Evolutionary conservation across 2,113 vertebrate genomes (phyloP), one percentile per base, ranked within the genome.

Genomic region (Enhydra lutris): DNA sequence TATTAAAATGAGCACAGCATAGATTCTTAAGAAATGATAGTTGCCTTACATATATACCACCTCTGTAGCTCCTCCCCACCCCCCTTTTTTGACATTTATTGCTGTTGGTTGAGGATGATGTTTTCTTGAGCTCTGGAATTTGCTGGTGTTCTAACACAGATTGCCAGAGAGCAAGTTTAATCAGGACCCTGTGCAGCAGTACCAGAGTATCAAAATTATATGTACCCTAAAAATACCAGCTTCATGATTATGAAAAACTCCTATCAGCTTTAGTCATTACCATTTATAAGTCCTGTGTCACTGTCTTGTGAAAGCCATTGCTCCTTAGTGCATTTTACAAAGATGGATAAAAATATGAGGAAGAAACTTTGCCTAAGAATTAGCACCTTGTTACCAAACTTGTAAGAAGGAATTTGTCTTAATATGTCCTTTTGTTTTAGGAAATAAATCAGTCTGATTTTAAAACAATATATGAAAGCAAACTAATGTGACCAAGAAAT

Each of bases 401-500:
- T 59, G 8, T 39, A 67, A 93, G 90, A 71, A 65, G 80, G 39
- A 81, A 89, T 74, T 83, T 84, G 61, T 91, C 94, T 91, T 95
- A 73, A 82, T 61, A 83, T 92, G 50, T 45, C 18, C 88, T 57
- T 85, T 82, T 88, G n/a, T 86, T 71, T 79, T 94, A 89, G 31
- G n/a, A 94, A 81, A 63, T 39, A 90, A 52, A 95, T 88, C 59
- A 45, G 21, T 67, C n/a, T 84, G 47, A 93, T 96, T 92, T 80
- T 92, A 80, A 97, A 95, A 63, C 55, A 52, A 36, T 18, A 82
- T 47, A 24, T 50, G 69, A 93, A 96, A 96, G 82, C n/a, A 95
- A 97, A 61, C 24, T 50, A 80, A 89, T 39, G 45, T 61, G 79
- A 47, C 82, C 87, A 97, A 97, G 89, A 95, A 95, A 91, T 93